Percentiles rank a stretch among this genome's conserved stretches.
Conservation (phyloP, 2,113 vertebrate genomes). For the Toxotes jaculatrix region DNA sequence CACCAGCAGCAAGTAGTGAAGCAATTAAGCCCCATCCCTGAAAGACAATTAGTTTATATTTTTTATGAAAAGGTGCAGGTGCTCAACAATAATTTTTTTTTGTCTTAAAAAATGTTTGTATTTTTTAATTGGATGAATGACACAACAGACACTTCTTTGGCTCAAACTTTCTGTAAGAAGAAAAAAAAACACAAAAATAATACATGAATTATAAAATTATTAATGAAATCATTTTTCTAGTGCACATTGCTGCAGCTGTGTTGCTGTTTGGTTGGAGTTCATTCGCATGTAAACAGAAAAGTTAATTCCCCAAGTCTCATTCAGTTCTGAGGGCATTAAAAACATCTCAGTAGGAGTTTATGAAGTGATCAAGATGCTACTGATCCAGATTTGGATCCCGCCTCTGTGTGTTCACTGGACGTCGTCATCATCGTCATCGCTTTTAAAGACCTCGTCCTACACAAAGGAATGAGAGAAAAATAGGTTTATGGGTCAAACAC, state of each 20-base stretch:
- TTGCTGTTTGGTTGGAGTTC: neutral
- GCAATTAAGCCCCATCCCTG: too few relatives aligned
- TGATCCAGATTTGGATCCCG: too few relatives aligned
- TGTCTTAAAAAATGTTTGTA: too few relatives aligned
- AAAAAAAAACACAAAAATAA: neutral
- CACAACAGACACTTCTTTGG: neutral
- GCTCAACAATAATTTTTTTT: neutral
- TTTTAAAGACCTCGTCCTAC: slow-evolving; percentile 72
- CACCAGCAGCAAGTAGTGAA: neutral
- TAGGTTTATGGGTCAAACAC: too few relatives aligned
- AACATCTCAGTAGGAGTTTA: neutral
- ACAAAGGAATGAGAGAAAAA: neutral
- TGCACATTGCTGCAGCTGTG: neutral
- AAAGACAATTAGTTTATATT: too few relatives aligned
- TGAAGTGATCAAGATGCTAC: too few relatives aligned
- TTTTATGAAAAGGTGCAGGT: slow-evolving; percentile 37
- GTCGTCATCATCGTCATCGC: slow-evolving; percentile 45
- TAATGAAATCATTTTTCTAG: neutral
- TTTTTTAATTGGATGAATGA: too few relatives aligned
- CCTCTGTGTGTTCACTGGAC: slow-evolving; percentile 44
- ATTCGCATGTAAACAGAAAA: neutral
- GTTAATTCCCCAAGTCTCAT: neutral
- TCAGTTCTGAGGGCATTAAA: neutral
- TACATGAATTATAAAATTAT: neutral
- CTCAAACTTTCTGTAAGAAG: neutral